Evolutionary conservation across 2,888 invertebrate genomes (phyloP).

Genomic region (Drosophila dives): DNA sequence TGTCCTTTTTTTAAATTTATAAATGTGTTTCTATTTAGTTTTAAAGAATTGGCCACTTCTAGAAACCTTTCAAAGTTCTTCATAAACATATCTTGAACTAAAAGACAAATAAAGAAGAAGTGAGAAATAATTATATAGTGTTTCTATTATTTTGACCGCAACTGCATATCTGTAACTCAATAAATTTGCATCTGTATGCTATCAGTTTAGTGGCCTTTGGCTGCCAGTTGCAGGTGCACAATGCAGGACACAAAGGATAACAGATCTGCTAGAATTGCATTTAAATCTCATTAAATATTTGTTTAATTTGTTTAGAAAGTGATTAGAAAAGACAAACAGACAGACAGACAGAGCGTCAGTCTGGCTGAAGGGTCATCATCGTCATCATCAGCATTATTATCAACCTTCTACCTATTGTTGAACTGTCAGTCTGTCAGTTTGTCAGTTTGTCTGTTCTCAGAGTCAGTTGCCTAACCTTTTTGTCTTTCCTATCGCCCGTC

Average conservation of each 20-base stretch:
- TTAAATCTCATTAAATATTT: conserved; percentile 34
- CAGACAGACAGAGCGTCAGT: conserved; percentile 30
- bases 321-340: conserved; percentile 14
- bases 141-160: background rate
- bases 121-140: background rate
- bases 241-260: background rate
- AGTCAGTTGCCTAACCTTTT: conserved; percentile 47
- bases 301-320: conserved; percentile 42
- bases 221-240: conserved; percentile 34
- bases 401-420: conserved; percentile 15
- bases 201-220: conserved; percentile 32
- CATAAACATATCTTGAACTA: too few relatives aligned
- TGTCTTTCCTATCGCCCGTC: conserved; percentile 35
- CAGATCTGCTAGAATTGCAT: conserved; percentile 4
- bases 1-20: too few relatives aligned
- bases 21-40: too few relatives aligned
- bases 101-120: too few relatives aligned
- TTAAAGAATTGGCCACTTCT: too few relatives aligned
- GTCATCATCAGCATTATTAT: conserved; percentile 8
- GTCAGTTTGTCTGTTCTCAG: conserved; percentile 6
- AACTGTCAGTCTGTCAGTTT: conserved; percentile 5
- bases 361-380: conserved; percentile 24
- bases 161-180: background rate
- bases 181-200: conserved; percentile 15
- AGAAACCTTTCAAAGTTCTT: too few relatives aligned